Base-by-base conservation (phyloP, 64 coral and sea anemone genomes). In the Stichodactyla mertensii region DNA sequence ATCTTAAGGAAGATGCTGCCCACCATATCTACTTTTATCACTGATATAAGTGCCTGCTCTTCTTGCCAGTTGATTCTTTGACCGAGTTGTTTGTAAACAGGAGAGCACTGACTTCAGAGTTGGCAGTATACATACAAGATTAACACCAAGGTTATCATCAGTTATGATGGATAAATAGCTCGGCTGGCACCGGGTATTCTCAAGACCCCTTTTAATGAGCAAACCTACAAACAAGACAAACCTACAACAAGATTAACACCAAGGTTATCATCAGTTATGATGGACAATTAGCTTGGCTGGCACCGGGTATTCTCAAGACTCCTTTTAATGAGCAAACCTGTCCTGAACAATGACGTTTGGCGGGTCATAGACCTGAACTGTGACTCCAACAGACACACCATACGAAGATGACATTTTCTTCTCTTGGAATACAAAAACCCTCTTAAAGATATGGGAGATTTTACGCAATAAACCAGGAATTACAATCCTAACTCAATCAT, bases 321-420 rank as follows among this genome's bases (percentile, higher is more conserved):
- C 96, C 96, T 28, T 98, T 98, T 59, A 93, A 95, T 55, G 89
- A 90, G 10, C 96, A 98, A 82, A 88, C 56, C 18, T 98, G 96
- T 78, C 87, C 92, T 98, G 96, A 67, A 85, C 92, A 77, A 60
- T 98, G 78, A 95, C 92, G 84, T 95, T 98, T 55, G 96, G 92
- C n/a, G 36, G 36, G 36, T 98, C 96, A 0, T 98, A 93, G 93
- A 95, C 93, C 4, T 90, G 36, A n/a, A n/a, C n/a, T 31, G 28
- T 1, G 28, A 31, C 28, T 31, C 28, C 28, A 31, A 1, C 28
- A 31, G 28, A 31, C 28, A 31, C 28, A 31, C 28, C 28, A 31
- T 31, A 31, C 1, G 1, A 31, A 31, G 28, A 31, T 31, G 28
- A 31, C 28, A 31, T 31, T 31, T 31, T 31, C 28, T 31, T 31